Percentiles rank a stretch among this genome's conserved stretches.
phyloP scores from a whole-genome alignment of 2,113 vertebrate species.

The Pachyramphus minor region DNA sequence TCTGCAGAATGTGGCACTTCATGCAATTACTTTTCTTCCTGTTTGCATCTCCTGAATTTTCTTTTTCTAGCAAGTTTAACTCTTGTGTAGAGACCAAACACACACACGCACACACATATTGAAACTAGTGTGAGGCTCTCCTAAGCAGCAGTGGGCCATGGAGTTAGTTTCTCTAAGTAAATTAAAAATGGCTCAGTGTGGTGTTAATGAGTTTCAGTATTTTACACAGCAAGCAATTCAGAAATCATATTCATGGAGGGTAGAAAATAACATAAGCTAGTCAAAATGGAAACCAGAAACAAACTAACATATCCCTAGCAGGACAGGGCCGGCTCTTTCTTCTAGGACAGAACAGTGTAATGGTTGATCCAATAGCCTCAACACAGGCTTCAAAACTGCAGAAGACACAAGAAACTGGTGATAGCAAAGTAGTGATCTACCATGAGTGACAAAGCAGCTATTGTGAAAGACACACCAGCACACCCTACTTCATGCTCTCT shows the following conservation, averaged over 20 bases:
- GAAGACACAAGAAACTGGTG: neutral
- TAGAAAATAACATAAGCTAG: neutral
- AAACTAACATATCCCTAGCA: neutral
- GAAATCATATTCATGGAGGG: neutral
- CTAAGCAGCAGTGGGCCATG: neutral
- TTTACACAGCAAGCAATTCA: neutral
- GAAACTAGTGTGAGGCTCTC: neutral
- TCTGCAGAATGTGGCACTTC: conserved; percentile 16
- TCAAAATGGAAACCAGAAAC: neutral
- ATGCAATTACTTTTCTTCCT: neutral
- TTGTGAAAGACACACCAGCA: rapidly evolving
- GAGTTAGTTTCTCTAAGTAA: neutral
- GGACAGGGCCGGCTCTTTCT: neutral
- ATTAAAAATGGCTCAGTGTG: neutral
- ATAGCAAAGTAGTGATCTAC: neutral
- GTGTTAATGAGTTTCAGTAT: neutral
- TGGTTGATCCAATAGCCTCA: neutral
- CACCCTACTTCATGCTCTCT: neutral
- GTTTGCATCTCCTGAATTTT: conserved; percentile 7
- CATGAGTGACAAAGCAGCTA: neutral
- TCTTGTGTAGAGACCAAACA: neutral
- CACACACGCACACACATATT: neutral
- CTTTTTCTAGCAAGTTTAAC: neutral
- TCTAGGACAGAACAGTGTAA: neutral
- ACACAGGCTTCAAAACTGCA: neutral